phyloP scores from a whole-genome alignment of 2,113 vertebrate genomes.

The Amphiprion ocellaris region DNA sequence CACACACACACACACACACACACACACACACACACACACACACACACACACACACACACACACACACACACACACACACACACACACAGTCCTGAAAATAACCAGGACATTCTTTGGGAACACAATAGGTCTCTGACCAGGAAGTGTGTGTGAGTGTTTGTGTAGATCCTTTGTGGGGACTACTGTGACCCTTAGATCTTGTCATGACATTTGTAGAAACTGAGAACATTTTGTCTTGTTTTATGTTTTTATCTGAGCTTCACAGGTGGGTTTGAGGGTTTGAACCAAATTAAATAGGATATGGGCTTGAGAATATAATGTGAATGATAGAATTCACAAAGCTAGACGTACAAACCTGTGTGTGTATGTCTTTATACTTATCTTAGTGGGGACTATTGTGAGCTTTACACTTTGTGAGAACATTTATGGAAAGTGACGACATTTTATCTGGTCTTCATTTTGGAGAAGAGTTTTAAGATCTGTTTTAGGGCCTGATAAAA shows the following conservation, averaged over 20 bases:
- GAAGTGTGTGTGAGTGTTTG: constrained; percentile 30
- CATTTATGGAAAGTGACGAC: too few species aligned
- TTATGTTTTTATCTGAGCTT: background rate
- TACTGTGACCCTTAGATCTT: too few species aligned
- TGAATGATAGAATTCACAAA: background rate
- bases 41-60: too few species aligned
- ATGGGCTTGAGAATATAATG: background rate
- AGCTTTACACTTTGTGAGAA: too few species aligned
- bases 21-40: too few species aligned
- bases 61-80: too few species aligned
- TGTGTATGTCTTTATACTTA: background rate
- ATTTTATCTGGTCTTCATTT: background rate
- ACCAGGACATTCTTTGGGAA: constrained; percentile 63
- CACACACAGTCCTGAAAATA: constrained; percentile 65
- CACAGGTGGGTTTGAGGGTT: background rate
- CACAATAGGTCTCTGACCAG: constrained; percentile 45
- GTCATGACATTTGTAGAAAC: too few species aligned
- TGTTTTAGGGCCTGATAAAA: background rate
- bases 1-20: too few species aligned
- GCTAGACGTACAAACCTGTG: background rate
- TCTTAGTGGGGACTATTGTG: too few species aligned
- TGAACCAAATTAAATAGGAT: background rate
- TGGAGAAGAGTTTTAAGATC: background rate
- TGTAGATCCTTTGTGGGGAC: constrained; percentile 52
- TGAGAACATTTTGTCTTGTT: too few species aligned